phyloP scores from a whole-genome alignment of 2,888 invertebrate species.

The Molanna angustata region DNA sequence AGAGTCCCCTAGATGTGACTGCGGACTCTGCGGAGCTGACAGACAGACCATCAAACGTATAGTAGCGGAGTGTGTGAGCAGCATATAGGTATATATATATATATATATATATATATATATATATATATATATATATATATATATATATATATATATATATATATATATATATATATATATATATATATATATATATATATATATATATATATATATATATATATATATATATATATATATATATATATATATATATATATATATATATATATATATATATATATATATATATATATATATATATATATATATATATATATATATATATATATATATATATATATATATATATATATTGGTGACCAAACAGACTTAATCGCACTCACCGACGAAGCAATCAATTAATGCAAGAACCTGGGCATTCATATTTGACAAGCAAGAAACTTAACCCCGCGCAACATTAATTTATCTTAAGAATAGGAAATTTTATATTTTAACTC shows the following conservation, averaged over 20 bases:
- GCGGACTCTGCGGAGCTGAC: too few relatives aligned
- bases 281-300: not conserved
- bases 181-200: constrained; percentile 20
- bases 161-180: constrained; percentile 16
- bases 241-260: constrained; percentile 6
- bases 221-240: constrained; percentile 21
- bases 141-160: constrained; percentile 16
- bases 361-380: too few relatives aligned
- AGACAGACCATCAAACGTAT: constrained; percentile 5
- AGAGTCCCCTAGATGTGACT: too few relatives aligned
- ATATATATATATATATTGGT: not conserved
- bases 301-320: not conserved
- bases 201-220: constrained; percentile 22
- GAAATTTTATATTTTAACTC: too few relatives aligned
- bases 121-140: constrained; percentile 18
- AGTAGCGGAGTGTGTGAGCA: too few relatives aligned
- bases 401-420: too few relatives aligned
- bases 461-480: too few relatives aligned
- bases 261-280: not conserved
- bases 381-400: too few relatives aligned
- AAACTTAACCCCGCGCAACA: too few relatives aligned
- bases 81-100: too few relatives aligned
- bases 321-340: not conserved
- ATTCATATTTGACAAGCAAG: too few relatives aligned
- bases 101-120: constrained; percentile 18